Percentiles rank a stretch among this genome's conserved stretches.
Conservation (phyloP, 2,888 invertebrate species). For the Aquatica leii region DNA sequence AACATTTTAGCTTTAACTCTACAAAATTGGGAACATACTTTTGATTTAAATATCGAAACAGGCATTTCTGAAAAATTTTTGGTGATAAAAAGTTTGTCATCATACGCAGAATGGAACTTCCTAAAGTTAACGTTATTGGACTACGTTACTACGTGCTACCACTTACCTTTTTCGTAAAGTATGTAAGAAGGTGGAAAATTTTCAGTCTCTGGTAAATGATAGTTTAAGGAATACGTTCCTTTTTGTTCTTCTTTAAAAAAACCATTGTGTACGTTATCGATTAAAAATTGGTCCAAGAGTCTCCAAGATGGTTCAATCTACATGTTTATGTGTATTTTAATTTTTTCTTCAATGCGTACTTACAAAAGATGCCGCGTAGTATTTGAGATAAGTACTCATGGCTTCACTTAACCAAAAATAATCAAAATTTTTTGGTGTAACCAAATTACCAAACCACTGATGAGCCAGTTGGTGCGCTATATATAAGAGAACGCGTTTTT, state of each 20-base stretch:
- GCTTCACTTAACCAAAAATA: constrained; percentile 62
- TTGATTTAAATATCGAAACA: constrained; percentile 14
- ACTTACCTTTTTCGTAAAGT: constrained; percentile 27
- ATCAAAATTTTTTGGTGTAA: constrained; percentile 57
- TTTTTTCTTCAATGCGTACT: too few species aligned
- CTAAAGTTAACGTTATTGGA: too few species aligned
- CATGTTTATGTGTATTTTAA: too few species aligned
- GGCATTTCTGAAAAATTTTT: constrained; percentile 15
- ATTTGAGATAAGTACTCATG: constrained; percentile 66
- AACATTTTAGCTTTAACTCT: neutral
- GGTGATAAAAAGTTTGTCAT: constrained; percentile 17
- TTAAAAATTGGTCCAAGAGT: constrained; percentile 59
- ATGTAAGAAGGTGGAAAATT: constrained; percentile 59
- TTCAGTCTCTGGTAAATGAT: constrained; percentile 64
- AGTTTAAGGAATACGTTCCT: constrained; percentile 50
- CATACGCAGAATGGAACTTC: constrained; percentile 19
- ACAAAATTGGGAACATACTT: constrained; percentile 3
- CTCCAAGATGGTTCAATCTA: constrained; percentile 47
- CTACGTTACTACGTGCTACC: too few species aligned
- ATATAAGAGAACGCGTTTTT: constrained; percentile 37
- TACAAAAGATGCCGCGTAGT: too few species aligned
- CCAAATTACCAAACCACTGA: constrained; percentile 63
- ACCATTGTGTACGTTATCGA: constrained; percentile 55
- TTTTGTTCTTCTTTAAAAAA: constrained; percentile 51
- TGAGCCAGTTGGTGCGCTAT: constrained; percentile 66